Percentiles rank a stretch among this genome's conserved stretches.
phyloP scores from a whole-genome alignment of 2,888 invertebrate species.

The Melikaiella ostensackeni region DNA sequence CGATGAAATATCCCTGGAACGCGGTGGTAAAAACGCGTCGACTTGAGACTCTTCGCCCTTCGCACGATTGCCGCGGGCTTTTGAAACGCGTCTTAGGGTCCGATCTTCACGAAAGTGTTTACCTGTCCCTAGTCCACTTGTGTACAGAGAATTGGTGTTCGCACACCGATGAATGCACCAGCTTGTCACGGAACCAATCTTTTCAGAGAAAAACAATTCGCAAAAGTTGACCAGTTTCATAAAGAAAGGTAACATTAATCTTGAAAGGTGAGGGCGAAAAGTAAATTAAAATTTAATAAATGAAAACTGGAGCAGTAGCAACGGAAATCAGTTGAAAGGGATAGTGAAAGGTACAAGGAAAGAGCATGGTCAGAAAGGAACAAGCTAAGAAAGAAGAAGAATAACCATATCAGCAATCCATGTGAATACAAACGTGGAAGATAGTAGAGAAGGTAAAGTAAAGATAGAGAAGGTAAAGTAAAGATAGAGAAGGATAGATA shows the following conservation, averaged over 20 bases:
- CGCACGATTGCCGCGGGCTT: constrained; percentile 41
- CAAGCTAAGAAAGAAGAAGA: not conserved
- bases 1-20: constrained; percentile 52
- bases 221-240: not conserved
- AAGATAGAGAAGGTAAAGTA: not conserved
- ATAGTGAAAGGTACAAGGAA: too few relatives aligned
- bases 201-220: not conserved
- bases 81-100: constrained; percentile 40
- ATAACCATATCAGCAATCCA: not conserved
- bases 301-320: not conserved
- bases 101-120: constrained; percentile 13
- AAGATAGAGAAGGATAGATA: not conserved
- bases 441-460: not conserved
- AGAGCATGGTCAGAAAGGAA: too few relatives aligned
- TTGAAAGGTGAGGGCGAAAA: not conserved
- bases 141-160: not conserved
- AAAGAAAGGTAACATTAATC: not conserved
- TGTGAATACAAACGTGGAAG: not conserved
- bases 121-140: not conserved
- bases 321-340: too few relatives aligned
- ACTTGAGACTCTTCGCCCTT: constrained; percentile 43
- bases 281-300: not conserved
- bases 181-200: not conserved
- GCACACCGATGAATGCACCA: not conserved
- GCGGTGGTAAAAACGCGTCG: constrained; percentile 48